These are phyloP conservation scores for Nowickia ferox DNA, from an alignment of 2,888 invertebrate species.

Conservation along the genomic window DNA sequence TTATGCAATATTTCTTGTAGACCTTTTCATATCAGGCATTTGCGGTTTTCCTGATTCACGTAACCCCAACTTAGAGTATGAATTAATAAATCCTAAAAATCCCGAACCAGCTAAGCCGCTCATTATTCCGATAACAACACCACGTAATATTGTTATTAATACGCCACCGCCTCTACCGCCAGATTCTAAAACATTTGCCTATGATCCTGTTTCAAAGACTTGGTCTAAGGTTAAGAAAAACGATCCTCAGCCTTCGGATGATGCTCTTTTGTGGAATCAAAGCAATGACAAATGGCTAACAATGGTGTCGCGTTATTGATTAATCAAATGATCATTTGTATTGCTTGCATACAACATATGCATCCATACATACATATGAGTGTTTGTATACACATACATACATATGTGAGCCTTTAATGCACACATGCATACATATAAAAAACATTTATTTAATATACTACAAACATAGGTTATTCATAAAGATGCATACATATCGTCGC, in stretches of 20 bases:
- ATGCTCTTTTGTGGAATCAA: conserved; percentile 80
- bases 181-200: conserved; percentile 79
- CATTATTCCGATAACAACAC: conserved; percentile 75
- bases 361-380: background rate
- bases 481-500: too few relatives aligned
- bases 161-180: conserved; percentile 76
- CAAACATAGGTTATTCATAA: too few relatives aligned
- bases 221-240: conserved; percentile 77
- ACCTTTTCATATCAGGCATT: conserved; percentile 13
- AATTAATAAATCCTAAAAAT: conserved; percentile 76
- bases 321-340: background rate
- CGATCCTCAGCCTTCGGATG: conserved; percentile 77
- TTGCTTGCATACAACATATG: background rate
- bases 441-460: too few relatives aligned
- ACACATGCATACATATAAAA: too few relatives aligned
- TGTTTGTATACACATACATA: background rate
- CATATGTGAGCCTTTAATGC: too few relatives aligned
- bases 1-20: background rate
- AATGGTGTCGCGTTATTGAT: conserved; percentile 65
- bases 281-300: conserved; percentile 82
- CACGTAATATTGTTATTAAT: conserved; percentile 71
- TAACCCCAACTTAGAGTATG: conserved; percentile 80
- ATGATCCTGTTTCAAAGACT: conserved; percentile 75
- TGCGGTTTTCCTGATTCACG: conserved; percentile 71
- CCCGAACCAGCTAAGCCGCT: conserved; percentile 72